Evolutionary conservation across 2,888 invertebrate genomes (phyloP), one percentile per base, ranked within the genome.

Genomic region (Torymus tubicola): DNA sequence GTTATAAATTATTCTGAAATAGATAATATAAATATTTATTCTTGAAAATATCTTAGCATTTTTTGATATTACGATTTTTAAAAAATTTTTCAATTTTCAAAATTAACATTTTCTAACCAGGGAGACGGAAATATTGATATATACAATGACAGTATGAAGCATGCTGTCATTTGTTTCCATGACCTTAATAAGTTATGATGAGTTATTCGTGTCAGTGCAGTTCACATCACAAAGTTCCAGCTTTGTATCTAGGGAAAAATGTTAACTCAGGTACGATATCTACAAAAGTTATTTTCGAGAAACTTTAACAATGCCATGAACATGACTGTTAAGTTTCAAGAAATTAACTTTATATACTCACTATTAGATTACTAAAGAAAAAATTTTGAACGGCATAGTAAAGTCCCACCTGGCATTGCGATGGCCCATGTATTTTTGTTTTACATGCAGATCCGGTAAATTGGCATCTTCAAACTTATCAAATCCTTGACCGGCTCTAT

Each of bases 351-450:
- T 12, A 31, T 60, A 68, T 79, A 58, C 42, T 81, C 65, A 69
- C 73, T 78, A 70, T 68, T 53, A 60, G 61, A 74, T 74, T 50
- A 58, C 18, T 74, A 70, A 70, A 11, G 12, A 60, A 58, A 75
- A 60, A 52, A 60, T 13, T 53, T 12, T 67, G 3, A 74, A 31
- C 55, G 68, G 65, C 31, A 68, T 73, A 79, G 74, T 60, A 69
- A 77, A 78, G 69, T 81, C 81, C 70, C 87, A 94, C 94, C 94
- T 93, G 10, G 96, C 95, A 91, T 96, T 96, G 76, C 96, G 93
- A 90, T 97, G 96, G 1, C 96, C 96, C 71, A 92, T 93, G 88
- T 93, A 96, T 86, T 94, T 94, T 91, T 93, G 93, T 86, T 93
- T 94, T 82, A 95, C 92, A 82, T 92, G 90, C 8, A 92, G 90